Evolutionary conservation across 2,888 invertebrate genomes (phyloP).

Genomic region (Malthinus seriepunctatus): DNA sequence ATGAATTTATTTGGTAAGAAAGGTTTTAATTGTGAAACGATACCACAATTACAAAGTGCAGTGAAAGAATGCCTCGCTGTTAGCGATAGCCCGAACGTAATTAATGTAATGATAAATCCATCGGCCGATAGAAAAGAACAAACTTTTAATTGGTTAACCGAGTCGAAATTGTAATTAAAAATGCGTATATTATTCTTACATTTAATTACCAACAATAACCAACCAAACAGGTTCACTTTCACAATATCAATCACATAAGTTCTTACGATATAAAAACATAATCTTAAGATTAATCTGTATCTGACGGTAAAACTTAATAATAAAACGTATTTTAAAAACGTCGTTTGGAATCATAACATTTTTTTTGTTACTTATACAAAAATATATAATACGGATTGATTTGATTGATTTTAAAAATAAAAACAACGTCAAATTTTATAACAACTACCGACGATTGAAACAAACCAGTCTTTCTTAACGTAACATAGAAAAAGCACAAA

Average conservation of each 20-base stretch:
- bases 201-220: conserved; percentile 49
- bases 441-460: conserved; percentile 20
- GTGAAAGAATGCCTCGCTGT: conserved; percentile 68
- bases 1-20: conserved; percentile 82
- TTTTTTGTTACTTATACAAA: conserved; percentile 15
- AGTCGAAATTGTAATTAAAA: conserved; percentile 76
- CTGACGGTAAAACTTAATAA: background rate
- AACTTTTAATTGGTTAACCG: conserved; percentile 89
- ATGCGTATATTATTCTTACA: conserved; percentile 34
- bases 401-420: conserved; percentile 10
- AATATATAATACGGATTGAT: conserved; percentile 17
- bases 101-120: conserved; percentile 89
- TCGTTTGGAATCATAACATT: background rate
- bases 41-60: conserved; percentile 75
- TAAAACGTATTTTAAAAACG: background rate
- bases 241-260: conserved; percentile 42
- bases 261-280: conserved; percentile 4
- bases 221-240: conserved; percentile 46
- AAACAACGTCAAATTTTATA: conserved; percentile 27
- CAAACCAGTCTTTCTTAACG: conserved; percentile 23
- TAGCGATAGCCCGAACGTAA: conserved; percentile 78
- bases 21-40: conserved; percentile 79
- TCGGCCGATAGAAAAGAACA: conserved; percentile 89
- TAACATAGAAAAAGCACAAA: conserved; percentile 18
- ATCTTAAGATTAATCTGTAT: background rate